Conservation (phyloP, 2,797 vertebrate species). For the Chelidonichthys spinosus region DNA sequence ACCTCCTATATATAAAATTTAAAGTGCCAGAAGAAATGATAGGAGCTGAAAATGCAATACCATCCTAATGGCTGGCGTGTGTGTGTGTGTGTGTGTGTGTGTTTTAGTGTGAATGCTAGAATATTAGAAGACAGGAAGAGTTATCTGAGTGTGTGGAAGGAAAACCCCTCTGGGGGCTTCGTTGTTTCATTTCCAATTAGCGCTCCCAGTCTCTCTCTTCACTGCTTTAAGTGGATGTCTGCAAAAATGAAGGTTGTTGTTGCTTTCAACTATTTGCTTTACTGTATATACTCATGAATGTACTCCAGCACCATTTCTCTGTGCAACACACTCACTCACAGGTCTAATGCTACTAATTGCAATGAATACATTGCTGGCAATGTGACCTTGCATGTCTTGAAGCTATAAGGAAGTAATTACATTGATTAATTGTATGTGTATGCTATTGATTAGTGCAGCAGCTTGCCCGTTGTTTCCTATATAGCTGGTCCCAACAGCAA, state of each 20-base stretch:
- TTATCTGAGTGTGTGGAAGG: conserved; percentile 16
- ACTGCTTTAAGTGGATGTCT: conserved; percentile 13
- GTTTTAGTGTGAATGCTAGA: not conserved
- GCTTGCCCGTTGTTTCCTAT: conserved; percentile 35
- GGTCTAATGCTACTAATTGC: conserved; percentile 23
- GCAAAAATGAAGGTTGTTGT: conserved; percentile 22
- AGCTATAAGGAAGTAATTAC: conserved; percentile 65
- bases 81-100: not conserved
- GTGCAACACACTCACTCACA: not conserved
- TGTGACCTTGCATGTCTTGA: conserved; percentile 55
- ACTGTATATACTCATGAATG: not conserved
- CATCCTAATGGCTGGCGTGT: conserved; percentile 24
- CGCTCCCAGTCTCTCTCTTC: not conserved
- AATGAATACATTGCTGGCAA: conserved; percentile 25
- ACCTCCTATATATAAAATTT: conserved; percentile 19
- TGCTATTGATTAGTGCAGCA: conserved; percentile 58
- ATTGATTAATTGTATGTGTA: conserved; percentile 71
- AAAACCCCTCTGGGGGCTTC: conserved; percentile 14
- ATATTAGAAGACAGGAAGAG: not conserved
- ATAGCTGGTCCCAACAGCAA: conserved; percentile 32
- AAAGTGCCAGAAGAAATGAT: conserved; percentile 23
- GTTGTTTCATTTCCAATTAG: conserved; percentile 33
- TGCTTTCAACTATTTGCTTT: conserved; percentile 15
- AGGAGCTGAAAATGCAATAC: conserved; percentile 46
- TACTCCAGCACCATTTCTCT: not conserved